Evolutionary conservation across 2,888 invertebrate genomes (phyloP).

Genomic region (Drosophila borborema): DNA sequence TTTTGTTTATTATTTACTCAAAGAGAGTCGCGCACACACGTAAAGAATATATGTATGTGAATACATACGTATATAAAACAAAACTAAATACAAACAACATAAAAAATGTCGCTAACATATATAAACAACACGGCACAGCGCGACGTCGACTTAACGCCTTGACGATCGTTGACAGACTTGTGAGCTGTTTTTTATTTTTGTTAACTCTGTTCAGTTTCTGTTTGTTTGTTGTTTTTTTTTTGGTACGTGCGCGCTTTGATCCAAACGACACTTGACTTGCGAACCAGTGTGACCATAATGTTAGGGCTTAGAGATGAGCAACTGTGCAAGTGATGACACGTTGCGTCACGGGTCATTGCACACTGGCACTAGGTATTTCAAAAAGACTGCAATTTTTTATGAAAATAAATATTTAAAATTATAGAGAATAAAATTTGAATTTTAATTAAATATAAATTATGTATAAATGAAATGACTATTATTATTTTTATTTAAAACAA

Average conservation of each 20-base stretch:
- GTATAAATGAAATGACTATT: neutral
- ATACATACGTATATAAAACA: neutral
- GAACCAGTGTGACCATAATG: constrained; percentile 47
- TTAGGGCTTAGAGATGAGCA: constrained; percentile 25
- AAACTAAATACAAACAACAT: constrained; percentile 25
- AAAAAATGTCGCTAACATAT: constrained; percentile 38
- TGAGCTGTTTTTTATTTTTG: constrained; percentile 16
- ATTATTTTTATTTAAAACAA: no score
- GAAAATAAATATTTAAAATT: neutral
- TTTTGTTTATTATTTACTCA: constrained; percentile 36
- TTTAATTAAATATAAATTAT: no score
- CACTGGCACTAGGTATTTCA: neutral
- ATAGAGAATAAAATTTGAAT: no score
- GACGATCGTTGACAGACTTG: constrained; percentile 73
- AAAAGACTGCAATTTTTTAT: no score
- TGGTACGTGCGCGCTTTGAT: constrained; percentile 47
- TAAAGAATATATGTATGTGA: constrained; percentile 53
- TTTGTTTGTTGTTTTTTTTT: neutral
- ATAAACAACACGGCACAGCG: constrained; percentile 28
- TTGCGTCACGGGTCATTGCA: neutral
- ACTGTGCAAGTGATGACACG: neutral
- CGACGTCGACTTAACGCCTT: constrained; percentile 64
- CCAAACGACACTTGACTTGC: constrained; percentile 33
- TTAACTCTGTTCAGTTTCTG: neutral
- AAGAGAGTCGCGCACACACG: constrained; percentile 20